phyloP scores from a whole-genome alignment of 2,888 invertebrate species.

The Penaeus monodon region DNA sequence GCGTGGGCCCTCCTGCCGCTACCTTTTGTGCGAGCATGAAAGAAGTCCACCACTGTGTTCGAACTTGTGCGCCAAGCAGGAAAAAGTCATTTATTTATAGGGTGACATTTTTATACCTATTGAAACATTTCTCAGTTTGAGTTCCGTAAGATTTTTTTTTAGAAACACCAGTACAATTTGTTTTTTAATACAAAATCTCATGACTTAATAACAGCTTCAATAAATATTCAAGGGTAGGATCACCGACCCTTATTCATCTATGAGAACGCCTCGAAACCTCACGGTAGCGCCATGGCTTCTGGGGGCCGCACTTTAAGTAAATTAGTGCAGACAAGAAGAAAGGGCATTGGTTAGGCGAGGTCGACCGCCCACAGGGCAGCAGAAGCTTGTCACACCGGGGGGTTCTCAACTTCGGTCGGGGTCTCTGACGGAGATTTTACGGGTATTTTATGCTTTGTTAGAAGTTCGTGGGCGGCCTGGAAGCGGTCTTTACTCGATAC shows the following conservation, averaged over 20 bases:
- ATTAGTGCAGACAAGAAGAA: conserved; percentile 56
- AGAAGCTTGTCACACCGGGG: conserved; percentile 20
- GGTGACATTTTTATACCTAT: too few relatives aligned
- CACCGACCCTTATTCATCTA: too few relatives aligned
- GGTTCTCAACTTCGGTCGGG: conserved; percentile 41
- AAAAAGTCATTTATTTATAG: too few relatives aligned
- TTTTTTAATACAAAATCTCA: too few relatives aligned
- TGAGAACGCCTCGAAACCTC: not conserved
- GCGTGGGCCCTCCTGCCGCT: conserved; percentile 44
- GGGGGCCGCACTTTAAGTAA: conserved; percentile 52
- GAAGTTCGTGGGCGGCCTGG: conserved; percentile 47
- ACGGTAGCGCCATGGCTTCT: conserved; percentile 53
- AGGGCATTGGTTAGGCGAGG: conserved; percentile 44
- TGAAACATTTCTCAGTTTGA: too few relatives aligned
- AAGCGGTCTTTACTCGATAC: conserved; percentile 2
- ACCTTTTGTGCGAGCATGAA: conserved; percentile 45
- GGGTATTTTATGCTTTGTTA: conserved; percentile 52
- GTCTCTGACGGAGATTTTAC: conserved; percentile 44
- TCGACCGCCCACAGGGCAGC: conserved; percentile 29
- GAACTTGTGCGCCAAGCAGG: conserved; percentile 24
- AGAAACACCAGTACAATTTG: too few relatives aligned
- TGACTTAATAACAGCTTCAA: too few relatives aligned
- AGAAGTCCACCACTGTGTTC: conserved; percentile 35
- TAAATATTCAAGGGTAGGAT: too few relatives aligned
- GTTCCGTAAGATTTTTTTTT: too few relatives aligned